A percentile compares a stretch with the other conserved stretches of the same genome.
Conservation (phyloP, 2,797 vertebrate genomes). For the Sebastes diaconus region DNA sequence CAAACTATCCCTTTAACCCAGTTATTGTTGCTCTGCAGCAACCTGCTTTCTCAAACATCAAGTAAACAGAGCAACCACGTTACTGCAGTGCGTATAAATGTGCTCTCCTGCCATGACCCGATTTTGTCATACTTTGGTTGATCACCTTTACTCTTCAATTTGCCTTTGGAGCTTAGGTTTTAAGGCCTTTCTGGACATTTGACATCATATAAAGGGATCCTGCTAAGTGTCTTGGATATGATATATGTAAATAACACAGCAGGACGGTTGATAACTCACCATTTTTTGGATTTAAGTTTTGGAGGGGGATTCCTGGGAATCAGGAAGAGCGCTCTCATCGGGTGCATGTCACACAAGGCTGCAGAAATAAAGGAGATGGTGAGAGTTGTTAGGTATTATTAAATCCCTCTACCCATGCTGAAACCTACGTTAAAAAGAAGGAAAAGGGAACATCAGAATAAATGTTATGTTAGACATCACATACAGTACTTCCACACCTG, state of each 20-base stretch:
- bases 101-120: neutral
- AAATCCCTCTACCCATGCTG: neutral
- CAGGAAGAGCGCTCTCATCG: conserved; percentile 95
- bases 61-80: neutral
- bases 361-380: conserved; percentile 45
- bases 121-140: neutral
- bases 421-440: conserved; percentile 1
- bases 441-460: neutral
- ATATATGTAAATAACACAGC: neutral
- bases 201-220: neutral
- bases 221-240: neutral
- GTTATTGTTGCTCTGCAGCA: conserved; percentile 1
- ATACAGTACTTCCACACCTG: conserved; percentile 7
- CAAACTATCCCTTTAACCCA: neutral
- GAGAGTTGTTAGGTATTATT: conserved; percentile 12
- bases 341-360: conserved; percentile 96
- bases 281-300: conserved; percentile 96
- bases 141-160: neutral
- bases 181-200: neutral
- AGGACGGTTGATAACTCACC: conserved; percentile 78
- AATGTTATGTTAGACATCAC: conserved; percentile 10
- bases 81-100: neutral
- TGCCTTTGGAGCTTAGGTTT: neutral
- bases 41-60: neutral
- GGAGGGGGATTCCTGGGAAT: conserved; percentile 94